Evolutionary conservation across 1,140 invertebrate genomes (phyloP).

Genomic region (Macrocentrus cingulum): DNA sequence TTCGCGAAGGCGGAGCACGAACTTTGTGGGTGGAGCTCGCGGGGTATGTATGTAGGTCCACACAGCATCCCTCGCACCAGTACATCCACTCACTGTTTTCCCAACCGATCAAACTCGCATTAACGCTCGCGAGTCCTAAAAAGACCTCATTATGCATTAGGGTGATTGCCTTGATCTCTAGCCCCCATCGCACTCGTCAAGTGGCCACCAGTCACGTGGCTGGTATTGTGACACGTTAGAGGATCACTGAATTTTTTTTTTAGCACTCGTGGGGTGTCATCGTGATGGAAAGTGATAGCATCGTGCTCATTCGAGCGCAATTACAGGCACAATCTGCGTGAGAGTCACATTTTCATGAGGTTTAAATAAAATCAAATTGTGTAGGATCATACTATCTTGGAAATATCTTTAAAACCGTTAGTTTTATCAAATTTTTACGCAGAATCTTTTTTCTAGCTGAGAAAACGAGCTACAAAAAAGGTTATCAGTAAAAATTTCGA

Average conservation of each 20-base stretch:
- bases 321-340: slow-evolving; percentile 50
- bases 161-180: slow-evolving; percentile 10
- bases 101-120: slow-evolving; percentile 5
- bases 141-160: background rate
- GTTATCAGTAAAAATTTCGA: background rate
- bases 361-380: too few relatives aligned
- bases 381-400: too few relatives aligned
- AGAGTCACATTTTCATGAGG: too few relatives aligned
- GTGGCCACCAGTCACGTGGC: slow-evolving; percentile 23
- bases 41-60: background rate
- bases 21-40: slow-evolving; percentile 21
- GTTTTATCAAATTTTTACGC: too few relatives aligned
- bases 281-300: slow-evolving; percentile 17
- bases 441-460: background rate
- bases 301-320: slow-evolving; percentile 43
- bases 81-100: background rate
- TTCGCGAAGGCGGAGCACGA: slow-evolving; percentile 18
- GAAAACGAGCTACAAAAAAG: background rate
- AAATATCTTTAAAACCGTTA: too few relatives aligned
- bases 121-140: background rate
- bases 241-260: background rate
- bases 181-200: slow-evolving; percentile 14
- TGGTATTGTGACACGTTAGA: slow-evolving; percentile 17
- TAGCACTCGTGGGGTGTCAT: slow-evolving; percentile 11
- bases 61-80: background rate